phyloP scores from a whole-genome alignment of 2,113 vertebrate genomes.

The Larimichthys polyactis region DNA sequence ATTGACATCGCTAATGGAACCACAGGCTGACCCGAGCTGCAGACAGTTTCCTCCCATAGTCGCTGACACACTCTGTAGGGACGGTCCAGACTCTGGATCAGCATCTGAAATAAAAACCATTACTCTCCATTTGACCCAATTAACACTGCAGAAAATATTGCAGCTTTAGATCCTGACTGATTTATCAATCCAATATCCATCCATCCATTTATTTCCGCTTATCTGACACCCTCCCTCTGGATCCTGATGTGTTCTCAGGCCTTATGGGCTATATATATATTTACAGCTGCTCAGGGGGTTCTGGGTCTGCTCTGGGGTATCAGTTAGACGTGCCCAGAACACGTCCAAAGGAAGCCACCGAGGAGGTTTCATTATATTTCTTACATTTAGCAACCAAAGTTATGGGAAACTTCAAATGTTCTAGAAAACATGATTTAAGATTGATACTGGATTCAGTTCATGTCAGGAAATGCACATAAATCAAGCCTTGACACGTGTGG shows the following conservation, averaged over 20 bases:
- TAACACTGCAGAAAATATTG: background rate
- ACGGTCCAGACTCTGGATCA: background rate
- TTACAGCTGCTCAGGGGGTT: too few species aligned
- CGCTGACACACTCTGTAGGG: background rate
- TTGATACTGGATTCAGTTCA: background rate
- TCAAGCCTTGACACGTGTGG: background rate
- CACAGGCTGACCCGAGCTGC: background rate
- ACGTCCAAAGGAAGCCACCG: too few species aligned
- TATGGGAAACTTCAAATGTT: background rate
- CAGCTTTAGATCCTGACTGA: background rate
- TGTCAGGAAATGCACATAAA: background rate
- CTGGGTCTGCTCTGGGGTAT: too few species aligned
- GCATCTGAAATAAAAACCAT: background rate
- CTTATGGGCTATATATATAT: too few species aligned
- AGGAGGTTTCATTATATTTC: too few species aligned
- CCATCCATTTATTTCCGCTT: too few species aligned
- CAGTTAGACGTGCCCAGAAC: too few species aligned
- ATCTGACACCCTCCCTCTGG: too few species aligned
- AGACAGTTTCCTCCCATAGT: background rate
- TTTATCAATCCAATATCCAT: background rate
- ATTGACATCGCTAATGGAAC: conserved; percentile 67
- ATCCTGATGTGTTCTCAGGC: too few species aligned
- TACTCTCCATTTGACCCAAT: background rate
- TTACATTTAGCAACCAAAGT: background rate
- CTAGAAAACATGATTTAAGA: background rate